Base-by-base conservation (phyloP, 2,888 invertebrate genomes). In the Epirrhoe alternata region DNA sequence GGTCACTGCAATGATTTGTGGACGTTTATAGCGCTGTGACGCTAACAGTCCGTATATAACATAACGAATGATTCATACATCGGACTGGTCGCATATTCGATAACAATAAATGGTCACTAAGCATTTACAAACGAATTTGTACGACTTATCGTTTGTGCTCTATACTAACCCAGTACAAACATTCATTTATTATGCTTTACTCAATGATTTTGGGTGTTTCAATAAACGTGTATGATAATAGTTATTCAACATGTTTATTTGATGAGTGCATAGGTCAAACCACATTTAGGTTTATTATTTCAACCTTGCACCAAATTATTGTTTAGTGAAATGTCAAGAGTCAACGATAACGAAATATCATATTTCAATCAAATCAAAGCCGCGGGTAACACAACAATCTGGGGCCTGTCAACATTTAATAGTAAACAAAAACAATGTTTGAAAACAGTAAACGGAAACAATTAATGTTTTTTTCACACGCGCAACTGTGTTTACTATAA, bases 361-460 rank as follows among this genome's bases (percentile, higher is more conserved):
- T 53, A 53, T 58, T 58, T 57, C 16, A 50, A 61, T 45, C 45
- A 16, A 55, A 56, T 52, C 62, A 51, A 24, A 31, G 35, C 30
- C 31, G 33, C 62, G 12, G 31, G 49, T 66, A 71, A 74, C 74
- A 79, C 74, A 69, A 58, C 69, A 58, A 69, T 60, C 68, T 68
- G 73, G 72, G 69, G 65, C 71, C 64, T 71, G 76, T 76, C 77
- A 78, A 74, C 70, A 72, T 70, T 74, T 74, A 71, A 66, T 69
- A 72, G 45, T 24, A 49, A 47, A 61, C 60, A 66, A 61, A 16
- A 57, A 61, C 61, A 68, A 52, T 65, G 55, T 52, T 53, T 55
- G 63, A 67, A 61, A 51, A 31, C 53, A 42, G 64, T 2, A 38
- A 38, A 7, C 35, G 68, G 55, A 65, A 71, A 57, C 66, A 71